Conservation (phyloP, 2,888 invertebrate genomes). For the Petrophora chlorosata region DNA sequence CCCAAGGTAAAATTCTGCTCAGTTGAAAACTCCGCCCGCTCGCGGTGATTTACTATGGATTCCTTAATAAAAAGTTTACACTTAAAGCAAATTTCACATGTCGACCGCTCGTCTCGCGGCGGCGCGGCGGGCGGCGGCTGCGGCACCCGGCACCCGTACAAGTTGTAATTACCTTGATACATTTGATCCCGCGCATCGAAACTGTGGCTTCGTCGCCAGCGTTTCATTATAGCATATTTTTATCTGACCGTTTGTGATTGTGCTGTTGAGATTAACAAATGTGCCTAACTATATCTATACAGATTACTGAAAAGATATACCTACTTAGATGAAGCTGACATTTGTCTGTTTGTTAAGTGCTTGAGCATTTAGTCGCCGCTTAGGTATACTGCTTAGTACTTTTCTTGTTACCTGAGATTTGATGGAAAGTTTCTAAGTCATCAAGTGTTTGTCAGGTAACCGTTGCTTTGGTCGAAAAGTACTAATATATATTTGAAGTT, state of each 20-base stretch:
- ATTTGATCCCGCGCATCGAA: constrained; percentile 50
- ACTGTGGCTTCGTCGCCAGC: constrained; percentile 44
- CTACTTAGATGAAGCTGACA: no score
- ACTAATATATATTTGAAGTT: no score
- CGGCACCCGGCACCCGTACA: constrained; percentile 64
- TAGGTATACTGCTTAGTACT: no score
- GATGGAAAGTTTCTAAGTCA: no score
- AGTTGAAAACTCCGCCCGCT: constrained; percentile 59
- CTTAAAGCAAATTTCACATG: constrained; percentile 69
- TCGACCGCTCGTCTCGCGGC: constrained; percentile 55
- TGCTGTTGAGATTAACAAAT: not conserved
- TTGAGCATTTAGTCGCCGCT: no score
- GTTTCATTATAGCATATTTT: constrained; percentile 33
- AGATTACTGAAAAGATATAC: not conserved
- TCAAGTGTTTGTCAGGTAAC: no score
- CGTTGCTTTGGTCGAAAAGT: no score
- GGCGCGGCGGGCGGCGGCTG: no score
- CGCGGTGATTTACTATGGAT: constrained; percentile 67
- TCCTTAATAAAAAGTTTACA: constrained; percentile 81
- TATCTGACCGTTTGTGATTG: constrained; percentile 11
- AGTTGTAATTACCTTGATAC: constrained; percentile 62
- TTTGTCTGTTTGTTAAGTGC: no score
- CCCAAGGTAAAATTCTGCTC: constrained; percentile 65
- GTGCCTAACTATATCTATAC: no score
- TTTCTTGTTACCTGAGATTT: no score